These are phyloP conservation scores for Sturmia bella DNA, from an alignment of 2,888 invertebrate species.

Conservation along the genomic window DNA sequence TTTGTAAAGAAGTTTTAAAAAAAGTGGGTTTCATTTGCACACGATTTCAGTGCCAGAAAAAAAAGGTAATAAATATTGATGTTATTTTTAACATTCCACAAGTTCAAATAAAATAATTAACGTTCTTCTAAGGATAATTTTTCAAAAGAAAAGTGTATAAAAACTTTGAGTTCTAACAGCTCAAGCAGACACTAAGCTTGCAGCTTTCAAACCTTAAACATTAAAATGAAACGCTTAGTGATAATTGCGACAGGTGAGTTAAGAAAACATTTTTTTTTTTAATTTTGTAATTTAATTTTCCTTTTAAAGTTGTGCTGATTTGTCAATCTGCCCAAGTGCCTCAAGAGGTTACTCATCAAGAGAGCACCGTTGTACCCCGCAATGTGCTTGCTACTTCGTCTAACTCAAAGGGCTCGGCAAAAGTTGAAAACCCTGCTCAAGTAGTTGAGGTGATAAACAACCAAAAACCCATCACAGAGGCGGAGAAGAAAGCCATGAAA, in stretches of 20 bases:
- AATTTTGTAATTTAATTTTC: background rate
- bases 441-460: constrained; percentile 53
- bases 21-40: constrained; percentile 10
- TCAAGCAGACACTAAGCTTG: constrained; percentile 33
- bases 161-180: constrained; percentile 15
- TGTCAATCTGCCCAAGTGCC: constrained; percentile 74
- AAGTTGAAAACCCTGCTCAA: constrained; percentile 22
- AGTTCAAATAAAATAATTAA: background rate
- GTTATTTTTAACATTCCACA: constrained; percentile 11
- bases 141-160: constrained; percentile 26
- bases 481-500: no score
- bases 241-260: constrained; percentile 75
- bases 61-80: constrained; percentile 30
- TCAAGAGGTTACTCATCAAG: constrained; percentile 64
- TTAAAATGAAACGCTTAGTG: constrained; percentile 58
- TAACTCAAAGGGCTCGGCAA: background rate
- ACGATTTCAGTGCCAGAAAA: background rate
- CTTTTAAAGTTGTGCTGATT: constrained; percentile 74
- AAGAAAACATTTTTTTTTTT: background rate
- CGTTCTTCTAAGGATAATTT: background rate
- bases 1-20: constrained; percentile 17
- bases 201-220: background rate
- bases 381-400: background rate
- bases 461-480: constrained; percentile 5
- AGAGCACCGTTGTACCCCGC: constrained; percentile 72